Evolutionary conservation across 2,797 vertebrate genomes (phyloP).

Genomic region (Acanthornis magna): DNA sequence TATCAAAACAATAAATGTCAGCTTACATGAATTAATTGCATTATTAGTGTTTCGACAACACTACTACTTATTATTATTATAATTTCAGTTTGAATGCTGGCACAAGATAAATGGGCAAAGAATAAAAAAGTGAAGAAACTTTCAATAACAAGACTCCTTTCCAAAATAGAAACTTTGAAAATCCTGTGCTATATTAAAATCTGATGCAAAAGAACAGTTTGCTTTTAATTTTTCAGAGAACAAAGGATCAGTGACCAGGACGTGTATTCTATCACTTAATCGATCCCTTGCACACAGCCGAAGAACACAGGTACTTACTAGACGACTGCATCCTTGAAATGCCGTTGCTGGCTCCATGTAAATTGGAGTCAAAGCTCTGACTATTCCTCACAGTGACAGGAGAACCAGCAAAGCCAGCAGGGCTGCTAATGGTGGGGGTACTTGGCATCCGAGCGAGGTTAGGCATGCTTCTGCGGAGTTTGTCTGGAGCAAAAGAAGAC

Average conservation of each 20-base stretch:
- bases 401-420: conserved; percentile 77
- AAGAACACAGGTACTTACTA: conserved; percentile 80
- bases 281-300: accelerated
- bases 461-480: conserved; percentile 94
- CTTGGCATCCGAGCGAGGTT: conserved; percentile 87
- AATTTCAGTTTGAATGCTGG: neutral
- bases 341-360: conserved; percentile 83
- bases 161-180: neutral
- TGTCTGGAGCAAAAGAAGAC: conserved; percentile 80
- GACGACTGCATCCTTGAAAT: conserved; percentile 90
- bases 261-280: neutral
- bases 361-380: conserved; percentile 93
- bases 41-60: neutral
- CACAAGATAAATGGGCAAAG: neutral
- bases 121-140: neutral
- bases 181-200: neutral
- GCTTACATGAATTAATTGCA: neutral
- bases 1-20: neutral
- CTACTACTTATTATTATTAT: neutral
- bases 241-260: neutral
- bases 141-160: neutral
- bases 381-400: conserved; percentile 89
- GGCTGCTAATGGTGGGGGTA: conserved; percentile 76
- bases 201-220: neutral
- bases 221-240: neutral